A percentile compares a stretch with the other conserved stretches of the same genome.
Evolutionary conservation across 2,888 invertebrate species (phyloP).

Genomic region (Dioctria linearis): DNA sequence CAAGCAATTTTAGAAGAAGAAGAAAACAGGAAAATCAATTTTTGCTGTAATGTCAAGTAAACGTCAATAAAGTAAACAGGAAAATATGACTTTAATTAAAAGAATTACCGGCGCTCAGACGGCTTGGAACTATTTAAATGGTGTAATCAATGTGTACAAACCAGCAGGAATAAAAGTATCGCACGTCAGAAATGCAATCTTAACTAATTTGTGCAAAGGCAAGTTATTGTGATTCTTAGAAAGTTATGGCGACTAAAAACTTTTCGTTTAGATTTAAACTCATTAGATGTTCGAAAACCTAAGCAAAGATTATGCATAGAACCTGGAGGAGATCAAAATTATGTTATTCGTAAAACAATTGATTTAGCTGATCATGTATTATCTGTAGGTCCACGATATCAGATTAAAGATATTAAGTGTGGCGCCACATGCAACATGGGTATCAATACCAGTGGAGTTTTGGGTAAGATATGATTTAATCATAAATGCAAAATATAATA

Average conservation of each 20-base stretch:
- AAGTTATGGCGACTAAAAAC: not conserved
- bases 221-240: slow-evolving; percentile 61
- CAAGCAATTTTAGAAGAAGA: no score
- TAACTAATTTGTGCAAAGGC: slow-evolving; percentile 81
- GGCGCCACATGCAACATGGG: slow-evolving; percentile 76
- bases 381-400: slow-evolving; percentile 84
- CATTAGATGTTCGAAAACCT: slow-evolving; percentile 76
- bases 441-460: slow-evolving; percentile 80
- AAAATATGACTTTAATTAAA: slow-evolving; percentile 1
- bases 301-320: slow-evolving; percentile 76
- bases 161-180: slow-evolving; percentile 76
- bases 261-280: slow-evolving; percentile 78
- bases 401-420: slow-evolving; percentile 77
- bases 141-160: slow-evolving; percentile 85
- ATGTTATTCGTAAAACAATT: slow-evolving; percentile 75
- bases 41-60: no score
- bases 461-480: slow-evolving; percentile 72
- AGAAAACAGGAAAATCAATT: no score
- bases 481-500: not conserved
- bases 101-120: slow-evolving; percentile 71
- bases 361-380: slow-evolving; percentile 84
- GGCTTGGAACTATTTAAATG: slow-evolving; percentile 80
- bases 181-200: slow-evolving; percentile 75
- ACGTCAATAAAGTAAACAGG: no score
- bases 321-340: slow-evolving; percentile 76